A percentile compares a stretch with the other conserved stretches of the same genome.
phyloP scores from a whole-genome alignment of 2,113 vertebrate species.

The Canis aureus region DNA sequence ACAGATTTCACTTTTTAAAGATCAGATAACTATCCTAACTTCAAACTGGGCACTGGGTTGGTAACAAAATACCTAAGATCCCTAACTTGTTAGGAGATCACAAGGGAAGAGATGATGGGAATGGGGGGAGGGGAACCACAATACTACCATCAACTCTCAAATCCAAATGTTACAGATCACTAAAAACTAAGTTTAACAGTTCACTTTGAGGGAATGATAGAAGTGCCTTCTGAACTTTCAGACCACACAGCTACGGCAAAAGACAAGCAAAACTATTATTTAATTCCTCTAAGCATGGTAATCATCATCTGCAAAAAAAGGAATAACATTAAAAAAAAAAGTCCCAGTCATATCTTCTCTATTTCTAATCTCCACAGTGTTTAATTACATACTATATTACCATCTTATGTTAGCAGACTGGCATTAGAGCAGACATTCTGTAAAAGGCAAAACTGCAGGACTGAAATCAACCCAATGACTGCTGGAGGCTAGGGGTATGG shows the following conservation, averaged over 20 bases:
- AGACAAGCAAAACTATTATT: neutral
- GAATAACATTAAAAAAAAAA: neutral
- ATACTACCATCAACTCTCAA: neutral
- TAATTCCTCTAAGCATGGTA: slow-evolving; percentile 8
- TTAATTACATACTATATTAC: neutral
- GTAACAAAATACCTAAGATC: neutral
- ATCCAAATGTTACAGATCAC: neutral
- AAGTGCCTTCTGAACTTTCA: neutral
- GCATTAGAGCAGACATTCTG: neutral
- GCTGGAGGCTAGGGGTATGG: neutral
- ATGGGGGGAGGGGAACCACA: neutral
- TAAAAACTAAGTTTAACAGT: neutral
- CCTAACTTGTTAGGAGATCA: neutral
- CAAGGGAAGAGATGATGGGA: neutral
- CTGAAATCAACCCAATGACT: neutral
- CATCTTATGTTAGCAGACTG: neutral
- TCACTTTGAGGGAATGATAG: neutral
- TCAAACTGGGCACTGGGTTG: neutral
- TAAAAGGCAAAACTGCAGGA: neutral
- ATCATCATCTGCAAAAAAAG: neutral
- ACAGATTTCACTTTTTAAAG: neutral
- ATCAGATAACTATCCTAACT: slow-evolving; percentile 17
- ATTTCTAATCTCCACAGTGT: neutral
- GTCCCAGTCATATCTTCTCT: neutral
- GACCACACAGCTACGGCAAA: neutral